A percentile compares a stretch with the other conserved stretches of the same genome.
These are phyloP conservation scores for Desmophyllum pertusum DNA, from an alignment of 92 coral and sea anemone species.

Conservation along the genomic window DNA sequence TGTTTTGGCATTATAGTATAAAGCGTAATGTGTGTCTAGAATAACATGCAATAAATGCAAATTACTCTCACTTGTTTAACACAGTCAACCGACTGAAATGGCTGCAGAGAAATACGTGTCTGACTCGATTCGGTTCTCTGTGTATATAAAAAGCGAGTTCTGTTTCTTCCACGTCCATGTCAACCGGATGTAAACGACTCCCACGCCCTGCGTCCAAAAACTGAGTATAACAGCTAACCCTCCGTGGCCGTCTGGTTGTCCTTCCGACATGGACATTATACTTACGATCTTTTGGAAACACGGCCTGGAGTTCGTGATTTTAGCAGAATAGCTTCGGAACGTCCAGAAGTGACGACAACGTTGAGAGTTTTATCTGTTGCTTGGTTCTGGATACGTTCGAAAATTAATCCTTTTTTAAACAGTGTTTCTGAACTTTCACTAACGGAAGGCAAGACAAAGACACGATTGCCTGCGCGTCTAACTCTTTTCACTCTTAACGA, in stretches of 20 bases:
- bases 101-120: not conserved
- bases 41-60: constrained; percentile 27
- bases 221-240: constrained; percentile 17
- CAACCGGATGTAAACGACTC: not conserved
- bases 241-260: constrained; percentile 15
- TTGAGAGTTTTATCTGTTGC: constrained; percentile 22
- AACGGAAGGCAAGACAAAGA: not conserved
- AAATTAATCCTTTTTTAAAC: constrained; percentile 24
- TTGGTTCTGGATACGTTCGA: constrained; percentile 37
- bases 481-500: constrained; percentile 32
- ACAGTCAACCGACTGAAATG: not conserved
- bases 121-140: not conserved
- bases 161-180: not conserved
- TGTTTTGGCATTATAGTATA: constrained; percentile 18
- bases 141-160: not conserved
- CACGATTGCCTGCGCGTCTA: constrained; percentile 6
- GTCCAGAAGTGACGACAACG: not conserved
- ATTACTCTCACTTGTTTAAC: constrained; percentile 30
- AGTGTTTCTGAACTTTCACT: constrained; percentile 28
- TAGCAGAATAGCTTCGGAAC: constrained; percentile 41
- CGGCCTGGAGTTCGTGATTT: constrained; percentile 26
- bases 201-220: constrained; percentile 1
- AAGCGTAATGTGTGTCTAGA: not conserved
- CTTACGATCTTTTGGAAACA: constrained; percentile 47
- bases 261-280: constrained; percentile 32